Evolutionary conservation across 2,797 vertebrate species (phyloP).

Genomic region (Myioborus melanocephalus): DNA sequence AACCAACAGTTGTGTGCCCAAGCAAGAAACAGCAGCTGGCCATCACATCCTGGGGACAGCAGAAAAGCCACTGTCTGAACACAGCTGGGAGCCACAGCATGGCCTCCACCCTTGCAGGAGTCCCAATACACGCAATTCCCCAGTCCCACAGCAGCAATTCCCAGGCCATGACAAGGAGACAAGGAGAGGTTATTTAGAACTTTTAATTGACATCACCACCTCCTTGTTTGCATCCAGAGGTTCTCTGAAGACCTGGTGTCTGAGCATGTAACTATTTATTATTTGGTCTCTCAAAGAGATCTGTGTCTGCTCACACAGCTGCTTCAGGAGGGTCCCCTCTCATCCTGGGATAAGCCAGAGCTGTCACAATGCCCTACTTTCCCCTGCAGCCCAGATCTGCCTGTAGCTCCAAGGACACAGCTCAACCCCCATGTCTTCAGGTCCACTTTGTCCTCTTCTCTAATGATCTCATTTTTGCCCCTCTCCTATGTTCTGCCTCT

Average conservation of each 20-base stretch:
- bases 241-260: not conserved
- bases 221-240: not conserved
- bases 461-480: not conserved
- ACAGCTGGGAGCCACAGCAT: rapidly evolving
- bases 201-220: not conserved
- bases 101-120: not conserved
- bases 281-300: not conserved
- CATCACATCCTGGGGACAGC: not conserved
- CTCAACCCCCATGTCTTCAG: not conserved
- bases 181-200: not conserved
- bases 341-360: rapidly evolving
- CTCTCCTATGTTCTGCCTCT: not conserved
- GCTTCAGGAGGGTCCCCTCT: not conserved
- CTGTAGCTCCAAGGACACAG: not conserved
- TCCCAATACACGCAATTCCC: not conserved
- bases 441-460: not conserved
- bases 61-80: not conserved
- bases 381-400: not conserved
- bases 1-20: not conserved
- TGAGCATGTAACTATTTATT: rapidly evolving
- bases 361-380: not conserved
- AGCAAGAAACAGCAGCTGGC: not conserved
- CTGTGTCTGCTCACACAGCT: not conserved
- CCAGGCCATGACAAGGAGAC: rapidly evolving
- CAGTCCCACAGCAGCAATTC: not conserved